Base-by-base conservation (phyloP, 2,113 vertebrate genomes). In the Pleuronectes platessa region DNA sequence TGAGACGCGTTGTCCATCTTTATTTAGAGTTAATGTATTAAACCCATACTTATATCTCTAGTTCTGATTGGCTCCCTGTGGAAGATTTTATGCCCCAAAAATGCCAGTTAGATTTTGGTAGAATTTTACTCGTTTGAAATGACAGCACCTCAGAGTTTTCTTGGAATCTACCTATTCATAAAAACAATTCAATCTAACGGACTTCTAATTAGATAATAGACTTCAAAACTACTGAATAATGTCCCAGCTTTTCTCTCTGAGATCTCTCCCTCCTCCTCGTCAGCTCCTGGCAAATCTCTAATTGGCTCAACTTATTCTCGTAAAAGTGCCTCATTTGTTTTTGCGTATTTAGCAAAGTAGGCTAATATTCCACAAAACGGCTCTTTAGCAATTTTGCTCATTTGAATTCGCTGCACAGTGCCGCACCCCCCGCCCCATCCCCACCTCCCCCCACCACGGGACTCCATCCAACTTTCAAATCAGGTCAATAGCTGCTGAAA, bases 261-360 rank as follows among this genome's bases (percentile, higher is more conserved):
- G 45, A 18, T 20, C 49, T 51, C 49, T 6, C 31, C 17, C 14
- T 58, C 55, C 24, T 65, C 61, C 62, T 74, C 47, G 69, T 64
- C 75, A 78, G 70, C 54, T 26, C 26, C 63, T 71, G 20, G 65
- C 31, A 61, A 79, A 77, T 73, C 56, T 63, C 74, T 64, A 64
- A 83, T 81, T 88, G 67, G 55, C 62, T 74, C 14, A 61, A 2
- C 35, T 65, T 4, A 71, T 76, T 71, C 42, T 76, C 21, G 55
- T 9, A 53, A 85, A 85, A 61, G 37, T 79, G 67, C 68, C 37
- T 75, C 54, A 21, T 59, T 60, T 61, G 37, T 58, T 78, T 71
- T 82, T 74, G 74, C 51, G 68, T 75, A 74, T 79, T 81, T 79
- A 31, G 61, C 56, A 77, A 74, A 84, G n/a, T n/a, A n/a, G n/a